Evolutionary conservation across 2,797 vertebrate species (phyloP).

Genomic region (Sebastes vulpes): DNA sequence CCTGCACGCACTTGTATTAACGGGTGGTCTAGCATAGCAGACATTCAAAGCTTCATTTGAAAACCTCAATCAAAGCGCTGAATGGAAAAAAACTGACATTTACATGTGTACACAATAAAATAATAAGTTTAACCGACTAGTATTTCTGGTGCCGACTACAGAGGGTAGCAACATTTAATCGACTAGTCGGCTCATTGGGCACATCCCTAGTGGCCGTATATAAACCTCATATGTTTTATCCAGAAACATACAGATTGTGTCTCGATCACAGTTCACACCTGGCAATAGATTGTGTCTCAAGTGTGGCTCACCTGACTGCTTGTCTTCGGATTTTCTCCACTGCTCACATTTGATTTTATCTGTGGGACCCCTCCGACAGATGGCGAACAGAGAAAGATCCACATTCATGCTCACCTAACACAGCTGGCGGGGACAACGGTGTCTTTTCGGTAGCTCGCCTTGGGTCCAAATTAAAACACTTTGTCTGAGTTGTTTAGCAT

Average conservation of each 20-base stretch:
- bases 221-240: neutral
- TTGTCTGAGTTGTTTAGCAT: neutral
- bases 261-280: neutral
- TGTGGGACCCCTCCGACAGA: neutral
- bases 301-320: neutral
- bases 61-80: too few relatives aligned
- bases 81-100: too few relatives aligned
- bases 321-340: neutral
- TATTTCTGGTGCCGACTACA: too few relatives aligned
- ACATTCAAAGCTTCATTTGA: too few relatives aligned
- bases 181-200: too few relatives aligned
- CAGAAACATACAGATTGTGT: neutral
- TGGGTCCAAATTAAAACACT: constrained; percentile 12
- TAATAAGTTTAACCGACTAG: too few relatives aligned
- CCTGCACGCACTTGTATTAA: too few relatives aligned
- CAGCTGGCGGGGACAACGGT: neutral
- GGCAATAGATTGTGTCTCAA: neutral
- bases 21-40: too few relatives aligned
- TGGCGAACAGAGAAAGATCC: neutral
- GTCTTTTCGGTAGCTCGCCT: neutral
- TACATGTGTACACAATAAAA: too few relatives aligned
- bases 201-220: neutral
- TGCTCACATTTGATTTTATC: neutral
- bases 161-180: too few relatives aligned
- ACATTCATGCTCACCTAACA: neutral